phyloP scores from a whole-genome alignment of 2,888 invertebrate species.

The Cephus nigrinus region DNA sequence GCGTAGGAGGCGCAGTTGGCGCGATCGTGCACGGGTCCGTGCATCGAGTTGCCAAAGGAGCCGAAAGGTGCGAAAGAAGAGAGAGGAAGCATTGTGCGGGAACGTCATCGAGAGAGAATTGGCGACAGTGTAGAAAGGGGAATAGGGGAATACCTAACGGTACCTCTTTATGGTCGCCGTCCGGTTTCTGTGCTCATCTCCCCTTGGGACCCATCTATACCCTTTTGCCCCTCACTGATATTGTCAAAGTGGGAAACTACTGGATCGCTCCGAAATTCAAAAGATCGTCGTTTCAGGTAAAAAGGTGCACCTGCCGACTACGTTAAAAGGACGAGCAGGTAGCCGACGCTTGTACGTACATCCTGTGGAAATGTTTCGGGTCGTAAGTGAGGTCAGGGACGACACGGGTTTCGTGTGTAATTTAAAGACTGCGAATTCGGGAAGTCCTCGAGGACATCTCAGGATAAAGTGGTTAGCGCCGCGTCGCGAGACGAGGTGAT shows the following conservation, averaged over 20 bases:
- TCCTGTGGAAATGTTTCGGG: background rate
- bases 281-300: background rate
- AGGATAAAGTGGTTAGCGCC: background rate
- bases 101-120: too few species aligned
- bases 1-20: background rate
- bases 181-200: background rate
- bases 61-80: background rate
- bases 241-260: background rate
- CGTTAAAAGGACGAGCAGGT: background rate
- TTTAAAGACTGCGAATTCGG: background rate
- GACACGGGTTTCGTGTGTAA: background rate
- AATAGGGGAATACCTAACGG: conserved; percentile 41
- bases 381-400: background rate
- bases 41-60: background rate
- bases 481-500: background rate
- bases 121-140: conserved; percentile 12
- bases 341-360: background rate
- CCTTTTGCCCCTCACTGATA: too few species aligned
- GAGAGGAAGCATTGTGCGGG: background rate
- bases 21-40: background rate
- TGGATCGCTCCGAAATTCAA: background rate
- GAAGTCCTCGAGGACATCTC: background rate
- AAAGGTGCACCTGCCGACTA: background rate
- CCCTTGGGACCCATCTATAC: background rate
- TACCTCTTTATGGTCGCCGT: conserved; percentile 7